These are phyloP conservation scores for Mirounga angustirostris DNA, from an alignment of 2,113 vertebrate genomes.

Conservation along the genomic window DNA sequence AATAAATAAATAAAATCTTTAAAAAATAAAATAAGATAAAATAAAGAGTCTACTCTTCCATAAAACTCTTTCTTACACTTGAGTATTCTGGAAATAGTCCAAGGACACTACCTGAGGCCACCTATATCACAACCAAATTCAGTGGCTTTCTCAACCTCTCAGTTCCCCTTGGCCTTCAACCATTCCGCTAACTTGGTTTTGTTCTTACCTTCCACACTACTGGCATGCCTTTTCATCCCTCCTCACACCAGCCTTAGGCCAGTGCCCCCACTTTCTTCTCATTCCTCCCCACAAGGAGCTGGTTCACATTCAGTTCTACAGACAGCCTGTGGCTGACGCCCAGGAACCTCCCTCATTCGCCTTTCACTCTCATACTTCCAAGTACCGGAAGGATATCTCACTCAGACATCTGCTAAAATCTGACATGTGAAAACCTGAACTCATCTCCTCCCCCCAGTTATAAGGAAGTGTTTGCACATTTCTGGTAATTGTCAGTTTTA, in stretches of 20 bases:
- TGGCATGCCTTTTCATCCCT: not conserved
- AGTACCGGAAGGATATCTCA: slow-evolving; percentile 43
- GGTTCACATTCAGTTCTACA: not conserved
- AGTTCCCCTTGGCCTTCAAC: no score
- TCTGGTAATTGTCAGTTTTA: not conserved
- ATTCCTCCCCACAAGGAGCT: not conserved
- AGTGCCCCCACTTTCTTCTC: not conserved
- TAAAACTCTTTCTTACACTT: not conserved
- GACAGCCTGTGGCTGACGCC: not conserved
- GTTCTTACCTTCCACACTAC: not conserved
- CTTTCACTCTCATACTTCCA: not conserved
- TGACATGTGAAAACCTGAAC: slow-evolving; percentile 42
- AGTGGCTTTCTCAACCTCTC: not conserved
- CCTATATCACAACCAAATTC: not conserved
- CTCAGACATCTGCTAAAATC: not conserved
- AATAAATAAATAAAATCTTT: no score
- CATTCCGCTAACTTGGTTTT: not conserved
- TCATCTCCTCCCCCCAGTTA: slow-evolving; percentile 21
- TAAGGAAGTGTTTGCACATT: not conserved
- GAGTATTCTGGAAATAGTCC: slow-evolving; percentile 2
- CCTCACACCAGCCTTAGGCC: not conserved
- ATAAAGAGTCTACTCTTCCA: not conserved
- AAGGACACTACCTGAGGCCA: not conserved
- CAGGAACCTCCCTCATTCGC: not conserved
- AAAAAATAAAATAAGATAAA: no score